Conservation (phyloP, 2,113 vertebrate genomes). For the Pachypanchax playfairii region DNA sequence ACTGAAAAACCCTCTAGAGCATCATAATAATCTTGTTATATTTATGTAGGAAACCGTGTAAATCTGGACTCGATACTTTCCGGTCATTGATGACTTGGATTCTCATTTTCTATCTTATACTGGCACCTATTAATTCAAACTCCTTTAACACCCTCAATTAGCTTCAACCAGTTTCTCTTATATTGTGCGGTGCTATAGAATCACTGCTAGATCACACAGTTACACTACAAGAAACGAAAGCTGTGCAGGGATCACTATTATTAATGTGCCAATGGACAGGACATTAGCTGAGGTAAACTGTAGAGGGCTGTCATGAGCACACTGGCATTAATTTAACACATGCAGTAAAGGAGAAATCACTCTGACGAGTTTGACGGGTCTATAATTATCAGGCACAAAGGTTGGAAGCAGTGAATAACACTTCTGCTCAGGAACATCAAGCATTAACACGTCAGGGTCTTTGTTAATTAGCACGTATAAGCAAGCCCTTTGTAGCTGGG, state of each 20-base stretch:
- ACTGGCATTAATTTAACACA: constrained; percentile 59
- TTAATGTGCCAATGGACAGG: constrained; percentile 58
- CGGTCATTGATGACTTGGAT: constrained; percentile 18
- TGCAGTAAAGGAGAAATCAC: constrained; percentile 60
- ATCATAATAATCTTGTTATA: no score
- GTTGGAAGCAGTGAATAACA: constrained; percentile 45
- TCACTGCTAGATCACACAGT: constrained; percentile 43
- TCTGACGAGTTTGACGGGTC: constrained; percentile 62
- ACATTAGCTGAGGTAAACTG: constrained; percentile 57
- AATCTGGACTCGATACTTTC: constrained; percentile 7
- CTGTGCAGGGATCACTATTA: constrained; percentile 44
- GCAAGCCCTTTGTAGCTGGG: constrained; percentile 59
- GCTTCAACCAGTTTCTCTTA: constrained; percentile 22
- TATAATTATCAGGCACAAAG: constrained; percentile 71
- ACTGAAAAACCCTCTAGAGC: no score
- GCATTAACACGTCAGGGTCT: constrained; percentile 60
- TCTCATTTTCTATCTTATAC: constrained; percentile 38
- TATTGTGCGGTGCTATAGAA: constrained; percentile 43
- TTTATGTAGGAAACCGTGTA: constrained; percentile 1
- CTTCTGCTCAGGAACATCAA: constrained; percentile 54
- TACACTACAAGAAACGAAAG: constrained; percentile 40
- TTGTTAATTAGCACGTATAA: constrained; percentile 68
- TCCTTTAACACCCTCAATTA: constrained; percentile 56
- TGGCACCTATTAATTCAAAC: constrained; percentile 38
- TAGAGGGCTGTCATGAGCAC: constrained; percentile 46